Percentiles rank a stretch among this genome's conserved stretches.
Conservation (phyloP, 2,797 vertebrate species). For the Ptychobarbus kaznakovi region DNA sequence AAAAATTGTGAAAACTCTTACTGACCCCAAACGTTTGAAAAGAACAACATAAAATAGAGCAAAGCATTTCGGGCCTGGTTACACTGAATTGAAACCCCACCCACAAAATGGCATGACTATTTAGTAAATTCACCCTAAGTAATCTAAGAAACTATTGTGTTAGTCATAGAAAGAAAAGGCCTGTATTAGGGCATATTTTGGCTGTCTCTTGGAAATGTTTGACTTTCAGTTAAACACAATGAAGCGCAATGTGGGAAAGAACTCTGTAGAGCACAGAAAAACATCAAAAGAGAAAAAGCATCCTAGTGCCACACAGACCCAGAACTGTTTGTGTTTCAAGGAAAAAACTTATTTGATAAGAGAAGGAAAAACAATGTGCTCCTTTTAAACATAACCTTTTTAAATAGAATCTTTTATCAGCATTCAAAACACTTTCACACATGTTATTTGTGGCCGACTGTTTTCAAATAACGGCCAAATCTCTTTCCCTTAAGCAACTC, state of each 20-base stretch:
- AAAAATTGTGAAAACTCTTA: neutral
- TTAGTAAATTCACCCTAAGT: neutral
- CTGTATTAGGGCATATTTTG: constrained; percentile 10
- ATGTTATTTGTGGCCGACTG: constrained; percentile 33
- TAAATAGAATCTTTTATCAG: constrained; percentile 31
- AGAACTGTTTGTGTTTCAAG: constrained; percentile 5
- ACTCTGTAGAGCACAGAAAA: constrained; percentile 16
- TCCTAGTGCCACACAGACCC: neutral
- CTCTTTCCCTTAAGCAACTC: constrained; percentile 12
- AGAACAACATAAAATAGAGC: neutral
- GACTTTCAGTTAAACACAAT: constrained; percentile 38
- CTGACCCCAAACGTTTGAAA: neutral
- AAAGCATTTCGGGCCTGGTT: neutral
- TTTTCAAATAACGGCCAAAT: constrained; percentile 48
- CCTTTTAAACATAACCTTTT: constrained; percentile 21
- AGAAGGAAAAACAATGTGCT: constrained; percentile 10
- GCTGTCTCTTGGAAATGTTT: constrained; percentile 19
- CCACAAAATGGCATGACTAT: neutral
- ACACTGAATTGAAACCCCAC: neutral
- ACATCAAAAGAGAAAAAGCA: constrained; percentile 28
- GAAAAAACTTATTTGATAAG: constrained; percentile 32
- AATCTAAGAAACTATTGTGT: neutral
- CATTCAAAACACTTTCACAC: constrained; percentile 34
- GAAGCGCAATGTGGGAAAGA: constrained; percentile 23
- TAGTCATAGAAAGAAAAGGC: neutral